These are phyloP conservation scores for Mylabris phalerata DNA, from an alignment of 1,140 invertebrate species.

Conservation along the genomic window DNA sequence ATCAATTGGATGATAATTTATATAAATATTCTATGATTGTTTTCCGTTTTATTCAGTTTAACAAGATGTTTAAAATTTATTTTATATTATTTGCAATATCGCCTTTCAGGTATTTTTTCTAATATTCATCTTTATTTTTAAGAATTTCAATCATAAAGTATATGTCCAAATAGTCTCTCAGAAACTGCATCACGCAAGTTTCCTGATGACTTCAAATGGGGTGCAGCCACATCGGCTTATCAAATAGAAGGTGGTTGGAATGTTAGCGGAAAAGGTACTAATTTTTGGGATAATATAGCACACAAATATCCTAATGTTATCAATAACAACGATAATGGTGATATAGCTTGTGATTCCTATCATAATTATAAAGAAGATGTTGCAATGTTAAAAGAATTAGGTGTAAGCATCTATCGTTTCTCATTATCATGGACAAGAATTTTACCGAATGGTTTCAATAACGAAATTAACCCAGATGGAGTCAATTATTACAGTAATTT, in stretches of 20 bases:
- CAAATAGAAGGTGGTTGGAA: constrained; percentile 64
- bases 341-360: constrained; percentile 47
- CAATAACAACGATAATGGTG: constrained; percentile 44
- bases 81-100: no score
- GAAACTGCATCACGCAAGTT: constrained; percentile 29
- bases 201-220: constrained; percentile 47
- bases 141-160: no score
- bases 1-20: no score
- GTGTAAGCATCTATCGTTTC: constrained; percentile 51
- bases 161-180: no score
- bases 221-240: constrained; percentile 47
- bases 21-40: no score
- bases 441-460: constrained; percentile 46
- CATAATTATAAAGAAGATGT: constrained; percentile 47
- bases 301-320: constrained; percentile 35
- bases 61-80: no score
- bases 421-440: constrained; percentile 57
- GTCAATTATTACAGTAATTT: constrained; percentile 50
- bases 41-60: no score
- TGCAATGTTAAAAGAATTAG: constrained; percentile 42
- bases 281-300: constrained; percentile 38
- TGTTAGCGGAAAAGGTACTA: constrained; percentile 34
- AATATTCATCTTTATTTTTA: no score
- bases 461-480: constrained; percentile 46
- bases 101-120: no score